A percentile compares a stretch with the other conserved stretches of the same genome.
Conservation (phyloP, 2,888 invertebrate genomes). For the Seira ritae region DNA sequence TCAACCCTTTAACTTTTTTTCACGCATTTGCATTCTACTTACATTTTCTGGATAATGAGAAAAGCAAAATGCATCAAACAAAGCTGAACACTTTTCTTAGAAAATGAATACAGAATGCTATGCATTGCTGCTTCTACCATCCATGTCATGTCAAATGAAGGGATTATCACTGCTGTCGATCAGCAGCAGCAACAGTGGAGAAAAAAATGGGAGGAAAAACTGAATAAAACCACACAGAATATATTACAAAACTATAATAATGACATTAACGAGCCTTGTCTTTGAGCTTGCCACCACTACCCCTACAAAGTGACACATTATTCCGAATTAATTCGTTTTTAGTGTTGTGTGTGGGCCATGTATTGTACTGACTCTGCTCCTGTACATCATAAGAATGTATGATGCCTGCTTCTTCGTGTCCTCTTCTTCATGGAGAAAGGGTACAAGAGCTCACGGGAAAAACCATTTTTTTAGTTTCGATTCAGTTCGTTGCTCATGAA, state of each 20-base stretch:
- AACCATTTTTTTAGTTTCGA: too few relatives aligned
- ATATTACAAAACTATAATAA: conserved; percentile 50
- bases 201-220: too few relatives aligned
- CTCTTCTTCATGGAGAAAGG: too few relatives aligned
- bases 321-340: too few relatives aligned
- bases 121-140: too few relatives aligned
- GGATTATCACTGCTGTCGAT: conserved; percentile 59
- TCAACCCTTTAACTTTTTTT: too few relatives aligned
- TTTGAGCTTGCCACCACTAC: conserved; percentile 8
- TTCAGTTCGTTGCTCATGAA: too few relatives aligned
- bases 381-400: neutral
- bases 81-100: neutral
- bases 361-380: conserved; percentile 14
- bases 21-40: neutral
- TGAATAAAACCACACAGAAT: conserved; percentile 54
- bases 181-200: conserved; percentile 40
- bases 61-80: neutral
- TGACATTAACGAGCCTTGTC: conserved; percentile 56
- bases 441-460: too few relatives aligned
- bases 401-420: neutral
- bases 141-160: conserved; percentile 51
- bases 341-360: conserved; percentile 45
- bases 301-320: conserved; percentile 37
- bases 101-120: conserved; percentile 21
- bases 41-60: neutral